Conservation (phyloP, 1,140 invertebrate species). For the Apis florea region DNA sequence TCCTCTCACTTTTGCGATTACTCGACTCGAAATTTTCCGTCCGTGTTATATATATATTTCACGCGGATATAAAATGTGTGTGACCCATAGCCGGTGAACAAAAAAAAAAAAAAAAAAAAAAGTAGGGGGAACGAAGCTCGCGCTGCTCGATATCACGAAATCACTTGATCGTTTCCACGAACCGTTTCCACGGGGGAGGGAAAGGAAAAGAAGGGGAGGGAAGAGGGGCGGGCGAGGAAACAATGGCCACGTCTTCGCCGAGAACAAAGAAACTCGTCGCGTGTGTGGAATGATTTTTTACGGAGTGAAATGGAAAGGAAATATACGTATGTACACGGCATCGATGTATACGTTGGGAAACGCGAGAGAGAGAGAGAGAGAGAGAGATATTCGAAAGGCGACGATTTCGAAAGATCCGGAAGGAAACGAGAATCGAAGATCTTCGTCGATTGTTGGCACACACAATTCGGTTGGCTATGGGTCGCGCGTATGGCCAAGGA, state of each 20-base stretch:
- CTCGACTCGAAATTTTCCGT: conserved; percentile 63
- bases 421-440: background rate
- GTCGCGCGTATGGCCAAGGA: conserved; percentile 42
- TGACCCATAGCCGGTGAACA: conserved; percentile 67
- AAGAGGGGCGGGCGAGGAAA: too few relatives aligned
- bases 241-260: too few relatives aligned
- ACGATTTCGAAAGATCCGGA: background rate
- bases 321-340: too few relatives aligned
- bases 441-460: conserved; percentile 21
- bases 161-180: too few relatives aligned
- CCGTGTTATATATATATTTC: background rate
- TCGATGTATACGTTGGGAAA: too few relatives aligned
- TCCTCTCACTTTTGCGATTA: conserved; percentile 64
- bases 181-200: too few relatives aligned
- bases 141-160: too few relatives aligned
- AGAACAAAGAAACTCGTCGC: too few relatives aligned
- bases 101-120: too few relatives aligned
- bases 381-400: background rate
- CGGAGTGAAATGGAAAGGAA: background rate
- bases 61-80: conserved; percentile 33
- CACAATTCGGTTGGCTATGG: conserved; percentile 53
- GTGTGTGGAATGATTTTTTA: background rate
- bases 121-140: too few relatives aligned
- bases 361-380: background rate
- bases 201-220: too few relatives aligned